Percentiles rank a stretch among this genome's conserved stretches.
Evolutionary conservation across 2,113 vertebrate genomes (phyloP).

Genomic region (Petromus typicus): DNA sequence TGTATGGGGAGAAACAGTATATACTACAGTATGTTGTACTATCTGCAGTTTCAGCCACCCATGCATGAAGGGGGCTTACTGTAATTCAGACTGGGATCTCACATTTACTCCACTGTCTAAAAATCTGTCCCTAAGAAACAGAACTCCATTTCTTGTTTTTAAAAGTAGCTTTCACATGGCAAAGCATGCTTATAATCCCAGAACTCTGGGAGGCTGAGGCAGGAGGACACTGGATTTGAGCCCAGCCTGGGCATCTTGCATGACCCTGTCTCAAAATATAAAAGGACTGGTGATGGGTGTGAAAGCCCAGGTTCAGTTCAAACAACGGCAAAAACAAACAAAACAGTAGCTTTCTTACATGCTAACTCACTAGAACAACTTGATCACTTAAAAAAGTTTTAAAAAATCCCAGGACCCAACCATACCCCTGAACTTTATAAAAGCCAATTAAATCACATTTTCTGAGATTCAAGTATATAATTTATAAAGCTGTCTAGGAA

Average conservation of each 20-base stretch:
- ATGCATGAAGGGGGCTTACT: too few species aligned
- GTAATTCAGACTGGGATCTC: neutral
- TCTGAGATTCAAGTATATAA: neutral
- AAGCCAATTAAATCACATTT: neutral
- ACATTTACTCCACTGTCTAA: neutral
- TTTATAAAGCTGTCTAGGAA: neutral
- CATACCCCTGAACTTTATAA: neutral
- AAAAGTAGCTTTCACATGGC: neutral
- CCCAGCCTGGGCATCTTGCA: neutral
- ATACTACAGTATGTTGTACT: neutral
- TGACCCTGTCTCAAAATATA: neutral
- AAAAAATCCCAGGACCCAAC: neutral
- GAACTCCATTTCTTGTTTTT: conserved; percentile 16
- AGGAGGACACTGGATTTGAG: neutral
- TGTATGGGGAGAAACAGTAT: neutral
- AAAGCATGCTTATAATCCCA: neutral
- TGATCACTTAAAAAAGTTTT: neutral
- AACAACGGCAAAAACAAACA: neutral
- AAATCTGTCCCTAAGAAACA: neutral
- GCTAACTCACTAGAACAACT: conserved; percentile 5
- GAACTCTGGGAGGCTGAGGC: neutral
- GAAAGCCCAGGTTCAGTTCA: neutral
- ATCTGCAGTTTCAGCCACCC: neutral
- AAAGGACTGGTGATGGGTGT: neutral
- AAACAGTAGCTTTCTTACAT: neutral